Conservation (phyloP, 2,888 invertebrate species). For the Dicycla oo region DNA sequence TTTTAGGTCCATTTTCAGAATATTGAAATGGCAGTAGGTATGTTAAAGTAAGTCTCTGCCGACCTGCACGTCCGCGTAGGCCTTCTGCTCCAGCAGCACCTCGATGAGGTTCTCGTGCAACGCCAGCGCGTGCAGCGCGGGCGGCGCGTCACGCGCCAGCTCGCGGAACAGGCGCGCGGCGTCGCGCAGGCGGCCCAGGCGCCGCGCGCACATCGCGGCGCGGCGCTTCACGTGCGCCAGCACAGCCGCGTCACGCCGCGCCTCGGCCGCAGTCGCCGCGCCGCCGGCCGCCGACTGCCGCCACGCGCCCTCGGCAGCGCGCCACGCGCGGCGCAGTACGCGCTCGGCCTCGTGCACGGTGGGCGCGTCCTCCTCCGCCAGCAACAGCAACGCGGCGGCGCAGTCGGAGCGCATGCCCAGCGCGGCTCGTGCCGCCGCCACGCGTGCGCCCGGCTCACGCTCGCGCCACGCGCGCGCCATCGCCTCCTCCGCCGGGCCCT, state of each 20-base stretch:
- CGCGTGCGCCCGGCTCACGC: conserved; percentile 96
- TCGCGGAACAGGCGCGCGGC: conserved; percentile 99
- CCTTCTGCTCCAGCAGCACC: conserved; percentile 98
- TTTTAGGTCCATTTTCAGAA: background rate
- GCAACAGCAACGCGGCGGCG: conserved; percentile 97
- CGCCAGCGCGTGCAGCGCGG: conserved; percentile 97
- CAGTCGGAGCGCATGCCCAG: conserved; percentile 96
- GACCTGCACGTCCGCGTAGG: conserved; percentile 95
- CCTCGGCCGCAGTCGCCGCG: conserved; percentile 97
- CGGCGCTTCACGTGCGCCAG: conserved; percentile 98
- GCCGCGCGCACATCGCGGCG: conserved; percentile 99
- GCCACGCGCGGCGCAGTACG: conserved; percentile 94
- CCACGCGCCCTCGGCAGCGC: conserved; percentile 97
- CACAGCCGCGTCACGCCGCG: conserved; percentile 97
- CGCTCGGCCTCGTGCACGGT: conserved; percentile 94
- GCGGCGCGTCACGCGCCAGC: conserved; percentile 98
- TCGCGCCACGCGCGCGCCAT: conserved; percentile 99
- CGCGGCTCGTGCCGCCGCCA: conserved; percentile 95
- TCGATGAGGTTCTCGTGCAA: conserved; percentile 98
- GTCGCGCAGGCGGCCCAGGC: conserved; percentile 97
- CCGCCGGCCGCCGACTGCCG: conserved; percentile 95
- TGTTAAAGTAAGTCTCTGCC: background rate
- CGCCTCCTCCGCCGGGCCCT: conserved; percentile 75
- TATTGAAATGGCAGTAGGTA: too few species aligned
- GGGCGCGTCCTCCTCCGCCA: conserved; percentile 99